Evolutionary conservation across 1,140 invertebrate genomes (phyloP).

Genomic region (Euwallacea fornicatus): DNA sequence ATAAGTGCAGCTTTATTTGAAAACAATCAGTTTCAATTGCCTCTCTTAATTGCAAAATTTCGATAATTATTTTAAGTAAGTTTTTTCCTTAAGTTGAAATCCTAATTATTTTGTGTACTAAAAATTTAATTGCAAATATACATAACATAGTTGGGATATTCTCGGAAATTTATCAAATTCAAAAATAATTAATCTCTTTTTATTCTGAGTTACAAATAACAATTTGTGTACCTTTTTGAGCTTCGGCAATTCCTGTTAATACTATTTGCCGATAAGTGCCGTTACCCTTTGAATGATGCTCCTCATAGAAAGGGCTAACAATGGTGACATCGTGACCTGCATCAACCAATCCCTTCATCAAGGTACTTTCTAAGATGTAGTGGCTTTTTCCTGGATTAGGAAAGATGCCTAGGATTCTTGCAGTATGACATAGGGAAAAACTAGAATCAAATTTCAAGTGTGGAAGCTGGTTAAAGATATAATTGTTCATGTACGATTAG

Average conservation of each 20-base stretch:
- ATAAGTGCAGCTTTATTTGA: too few relatives aligned
- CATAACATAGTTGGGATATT: too few relatives aligned
- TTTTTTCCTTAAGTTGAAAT: too few relatives aligned
- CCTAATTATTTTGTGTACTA: too few relatives aligned
- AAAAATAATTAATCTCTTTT: neutral
- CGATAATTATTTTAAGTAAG: too few relatives aligned
- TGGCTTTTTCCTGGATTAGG: constrained; percentile 39
- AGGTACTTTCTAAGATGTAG: constrained; percentile 40
- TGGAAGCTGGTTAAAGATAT: too few relatives aligned
- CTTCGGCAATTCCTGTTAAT: constrained; percentile 36
- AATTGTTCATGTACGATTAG: too few relatives aligned
- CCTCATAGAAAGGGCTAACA: constrained; percentile 53
- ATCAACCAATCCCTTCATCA: constrained; percentile 52
- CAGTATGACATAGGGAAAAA: too few relatives aligned
- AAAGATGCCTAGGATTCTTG: constrained; percentile 27
- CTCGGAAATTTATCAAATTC: neutral
- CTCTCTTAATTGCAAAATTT: too few relatives aligned
- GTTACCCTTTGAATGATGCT: constrained; percentile 21
- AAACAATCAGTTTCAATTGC: too few relatives aligned
- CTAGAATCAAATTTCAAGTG: too few relatives aligned
- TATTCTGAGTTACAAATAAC: neutral
- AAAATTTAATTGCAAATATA: too few relatives aligned
- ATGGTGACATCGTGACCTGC: constrained; percentile 57
- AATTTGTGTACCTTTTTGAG: constrained; percentile 19
- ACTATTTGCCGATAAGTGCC: constrained; percentile 54